Evolutionary conservation across 2,888 invertebrate species (phyloP).

Genomic region (Mythimna ferrago): DNA sequence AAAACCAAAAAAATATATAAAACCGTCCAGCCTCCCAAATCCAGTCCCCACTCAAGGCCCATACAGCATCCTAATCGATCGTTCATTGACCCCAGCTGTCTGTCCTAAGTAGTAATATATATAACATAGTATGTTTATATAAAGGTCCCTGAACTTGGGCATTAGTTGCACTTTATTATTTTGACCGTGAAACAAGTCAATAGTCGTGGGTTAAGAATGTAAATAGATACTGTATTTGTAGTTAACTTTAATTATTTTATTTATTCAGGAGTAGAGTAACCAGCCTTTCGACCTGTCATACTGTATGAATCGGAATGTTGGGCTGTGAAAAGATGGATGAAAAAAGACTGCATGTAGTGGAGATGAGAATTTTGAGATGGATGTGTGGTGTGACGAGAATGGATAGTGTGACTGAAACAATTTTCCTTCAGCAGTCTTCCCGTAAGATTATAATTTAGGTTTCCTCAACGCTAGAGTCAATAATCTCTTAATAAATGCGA

Average conservation of each 20-base stretch:
- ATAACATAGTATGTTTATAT: conserved; percentile 62
- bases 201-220: not conserved
- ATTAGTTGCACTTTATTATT: conserved; percentile 50
- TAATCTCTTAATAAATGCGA: too few species aligned
- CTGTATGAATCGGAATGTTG: too few species aligned
- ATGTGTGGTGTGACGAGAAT: too few species aligned
- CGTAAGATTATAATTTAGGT: too few species aligned
- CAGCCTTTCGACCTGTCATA: too few species aligned
- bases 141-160: conserved; percentile 65
- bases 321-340: too few species aligned
- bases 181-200: conserved; percentile 39
- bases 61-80: conserved; percentile 84
- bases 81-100: conserved; percentile 75
- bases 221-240: not conserved
- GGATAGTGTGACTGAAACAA: too few species aligned
- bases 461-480: too few species aligned
- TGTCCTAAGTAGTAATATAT: conserved; percentile 78
- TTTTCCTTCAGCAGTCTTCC: too few species aligned
- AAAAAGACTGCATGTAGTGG: too few species aligned
- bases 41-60: conserved; percentile 72
- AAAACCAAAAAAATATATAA: not conserved
- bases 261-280: too few species aligned
- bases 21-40: conserved; percentile 22
- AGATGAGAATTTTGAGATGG: too few species aligned
- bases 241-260: not conserved